A percentile compares a stretch with the other conserved stretches of the same genome.
Conservation (phyloP, 2,113 vertebrate species). For the Alligator mississippiensis region DNA sequence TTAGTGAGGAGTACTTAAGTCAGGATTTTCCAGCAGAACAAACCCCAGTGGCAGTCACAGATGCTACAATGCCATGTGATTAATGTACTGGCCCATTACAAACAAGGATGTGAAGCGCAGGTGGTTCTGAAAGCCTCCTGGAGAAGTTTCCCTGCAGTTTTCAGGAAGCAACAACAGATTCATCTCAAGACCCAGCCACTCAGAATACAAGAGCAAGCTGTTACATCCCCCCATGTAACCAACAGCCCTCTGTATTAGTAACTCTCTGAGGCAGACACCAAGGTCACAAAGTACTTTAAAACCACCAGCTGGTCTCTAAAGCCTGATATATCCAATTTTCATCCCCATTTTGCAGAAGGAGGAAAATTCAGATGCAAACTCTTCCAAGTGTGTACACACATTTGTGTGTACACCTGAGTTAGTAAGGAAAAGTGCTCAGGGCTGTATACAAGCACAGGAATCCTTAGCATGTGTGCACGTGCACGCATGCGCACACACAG, state of each 20-base stretch:
- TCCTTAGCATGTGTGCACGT: too few species aligned
- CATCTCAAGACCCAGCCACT: not conserved
- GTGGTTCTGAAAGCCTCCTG: not conserved
- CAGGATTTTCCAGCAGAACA: not conserved
- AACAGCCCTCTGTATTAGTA: too few species aligned
- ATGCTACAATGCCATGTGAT: accelerated
- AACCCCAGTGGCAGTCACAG: slow-evolving; percentile 1
- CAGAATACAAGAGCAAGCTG: not conserved
- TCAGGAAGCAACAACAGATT: not conserved
- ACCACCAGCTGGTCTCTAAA: accelerated
- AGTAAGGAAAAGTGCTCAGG: not conserved
- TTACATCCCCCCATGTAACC: not conserved
- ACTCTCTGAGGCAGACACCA: accelerated
- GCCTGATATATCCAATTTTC: not conserved
- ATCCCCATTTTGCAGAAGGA: not conserved
- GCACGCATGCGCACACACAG: not conserved
- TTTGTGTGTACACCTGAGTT: accelerated
- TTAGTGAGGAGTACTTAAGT: not conserved
- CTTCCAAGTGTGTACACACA: not conserved
- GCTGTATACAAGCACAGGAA: not conserved
- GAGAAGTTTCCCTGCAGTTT: not conserved
- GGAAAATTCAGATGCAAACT: not conserved
- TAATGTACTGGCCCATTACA: not conserved
- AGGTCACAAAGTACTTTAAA: accelerated
- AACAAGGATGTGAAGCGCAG: not conserved